Base-by-base conservation (phyloP, 1,140 invertebrate genomes). In the Helicorthomorpha holstii region DNA sequence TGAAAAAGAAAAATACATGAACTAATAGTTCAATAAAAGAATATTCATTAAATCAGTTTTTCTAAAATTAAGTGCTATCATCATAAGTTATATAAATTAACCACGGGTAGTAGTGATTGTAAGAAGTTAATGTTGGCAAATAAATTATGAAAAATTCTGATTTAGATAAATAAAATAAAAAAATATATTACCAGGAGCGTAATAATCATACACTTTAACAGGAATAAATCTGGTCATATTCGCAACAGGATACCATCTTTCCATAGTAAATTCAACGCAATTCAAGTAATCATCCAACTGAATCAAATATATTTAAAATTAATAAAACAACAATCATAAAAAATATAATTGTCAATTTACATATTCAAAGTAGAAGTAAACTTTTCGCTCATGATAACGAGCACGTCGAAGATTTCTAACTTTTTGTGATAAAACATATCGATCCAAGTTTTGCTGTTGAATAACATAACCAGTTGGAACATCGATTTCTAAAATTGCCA, bases 351-450 rank as follows among this genome's bases (percentile, higher is more conserved):
- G 10, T 1, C 16, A 22, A 75, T 79, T 80, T 74, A 87, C 83
- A 68, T 86, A 92, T 65, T 94, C 83, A 65, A 97, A 95, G 64
- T 93, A 96, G 68, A 95, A 94, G n/a, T 84, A 64, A 47, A 93
- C 77, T 72, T 90, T 91, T 54, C 76, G 75, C 44, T 83, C 78
- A 52, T 75, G 68, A 67, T 83, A 94, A 59, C 82, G 78, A 14
- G 90, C 91, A 58, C 88, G 74, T 63, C 86, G 81, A 45, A 96
- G 70, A 65, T 85, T 86, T 24, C 77, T 70, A 23, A 91, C 83
- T 48, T 73, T 49, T 0, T 63, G 59, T 2, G 81, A 81, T 12
- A 78, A 70, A 27, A 93, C 83, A 64, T 93, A 93, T 2, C 68
- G 69, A 66, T 94, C 84, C 2, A 97, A 71, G 51, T 78, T 81